These are phyloP conservation scores for Thripadectes ignobilis DNA, from an alignment of 2,797 vertebrate genomes.

Conservation along the genomic window DNA sequence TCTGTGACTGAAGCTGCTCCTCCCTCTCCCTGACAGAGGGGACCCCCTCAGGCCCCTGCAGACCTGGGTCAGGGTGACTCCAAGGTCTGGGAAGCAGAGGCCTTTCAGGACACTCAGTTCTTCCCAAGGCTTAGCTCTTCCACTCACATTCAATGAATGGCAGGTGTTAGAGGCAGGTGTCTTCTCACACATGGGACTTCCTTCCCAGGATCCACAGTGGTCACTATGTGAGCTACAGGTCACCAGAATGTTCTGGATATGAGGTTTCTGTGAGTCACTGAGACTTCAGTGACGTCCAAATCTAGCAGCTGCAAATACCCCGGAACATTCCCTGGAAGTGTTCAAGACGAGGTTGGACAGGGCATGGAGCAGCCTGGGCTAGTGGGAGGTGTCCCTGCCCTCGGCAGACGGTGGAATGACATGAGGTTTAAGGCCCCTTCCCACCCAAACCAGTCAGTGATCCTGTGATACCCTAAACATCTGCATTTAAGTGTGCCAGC, in stretches of 20 bases:
- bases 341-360: neutral
- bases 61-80: neutral
- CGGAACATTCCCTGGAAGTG: neutral
- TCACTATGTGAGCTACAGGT: neutral
- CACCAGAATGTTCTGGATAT: neutral
- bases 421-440: neutral
- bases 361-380: neutral
- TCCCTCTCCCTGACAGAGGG: neutral
- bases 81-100: neutral
- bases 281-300: neutral
- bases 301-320: neutral
- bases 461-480: neutral
- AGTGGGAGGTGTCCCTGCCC: neutral
- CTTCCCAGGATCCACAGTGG: neutral
- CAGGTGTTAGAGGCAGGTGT: neutral
- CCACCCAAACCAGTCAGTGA: neutral
- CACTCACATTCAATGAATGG: neutral
- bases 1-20: neutral
- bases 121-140: neutral
- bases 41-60: neutral
- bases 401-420: neutral
- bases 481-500: neutral
- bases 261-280: neutral
- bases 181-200: neutral
- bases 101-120: neutral